Conservation (phyloP, 2,797 vertebrate genomes). For the Anguilla anguilla region DNA sequence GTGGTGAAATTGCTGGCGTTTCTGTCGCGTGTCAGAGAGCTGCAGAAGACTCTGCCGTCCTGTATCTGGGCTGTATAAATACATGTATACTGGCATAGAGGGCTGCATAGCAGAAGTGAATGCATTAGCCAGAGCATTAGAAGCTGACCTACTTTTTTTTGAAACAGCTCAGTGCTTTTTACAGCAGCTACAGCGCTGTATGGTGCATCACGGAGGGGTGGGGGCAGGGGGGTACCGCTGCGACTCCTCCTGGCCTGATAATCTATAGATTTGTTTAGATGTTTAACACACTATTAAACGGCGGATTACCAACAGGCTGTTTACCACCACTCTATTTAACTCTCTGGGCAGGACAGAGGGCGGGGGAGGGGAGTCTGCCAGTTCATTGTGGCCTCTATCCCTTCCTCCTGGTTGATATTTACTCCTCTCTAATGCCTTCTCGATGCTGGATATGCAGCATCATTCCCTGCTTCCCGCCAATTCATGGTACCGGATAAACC, state of each 20-base stretch:
- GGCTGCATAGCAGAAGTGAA: not conserved
- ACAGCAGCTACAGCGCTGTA: constrained; percentile 11
- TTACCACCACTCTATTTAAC: not conserved
- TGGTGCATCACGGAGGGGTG: not conserved
- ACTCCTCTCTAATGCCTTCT: not conserved
- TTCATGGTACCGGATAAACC: not conserved
- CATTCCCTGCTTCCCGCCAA: not conserved
- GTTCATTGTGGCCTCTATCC: not conserved
- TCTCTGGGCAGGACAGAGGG: not conserved
- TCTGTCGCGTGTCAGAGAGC: not conserved
- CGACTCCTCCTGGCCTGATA: not conserved
- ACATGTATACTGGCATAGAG: constrained; percentile 22
- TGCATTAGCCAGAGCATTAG: constrained; percentile 31
- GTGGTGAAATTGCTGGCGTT: not conserved
- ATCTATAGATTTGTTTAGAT: constrained; percentile 16
- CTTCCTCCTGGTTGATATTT: not conserved
- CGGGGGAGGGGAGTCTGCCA: not conserved
- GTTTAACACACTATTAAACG: constrained; percentile 17
- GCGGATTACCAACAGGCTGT: not conserved
- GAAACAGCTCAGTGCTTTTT: constrained; percentile 27
- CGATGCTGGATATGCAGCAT: not conserved
- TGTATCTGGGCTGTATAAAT: not conserved
- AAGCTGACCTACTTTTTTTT: constrained; percentile 31
- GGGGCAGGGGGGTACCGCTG: not conserved
- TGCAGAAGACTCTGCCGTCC: not conserved